Conservation (phyloP, 2,113 vertebrate genomes). For the Tylochromis polylepis region DNA sequence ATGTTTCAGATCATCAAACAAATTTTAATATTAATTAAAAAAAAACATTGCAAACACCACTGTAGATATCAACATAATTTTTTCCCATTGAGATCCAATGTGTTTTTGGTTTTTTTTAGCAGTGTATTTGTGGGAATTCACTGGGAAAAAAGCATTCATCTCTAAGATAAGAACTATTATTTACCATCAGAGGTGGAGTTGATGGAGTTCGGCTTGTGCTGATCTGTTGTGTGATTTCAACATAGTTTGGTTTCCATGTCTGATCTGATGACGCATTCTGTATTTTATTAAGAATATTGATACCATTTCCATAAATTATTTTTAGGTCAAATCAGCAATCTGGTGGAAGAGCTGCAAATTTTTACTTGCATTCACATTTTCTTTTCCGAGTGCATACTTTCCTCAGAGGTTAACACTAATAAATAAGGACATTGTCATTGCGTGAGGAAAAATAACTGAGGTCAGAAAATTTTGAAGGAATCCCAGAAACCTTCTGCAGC, state of each 20-base stretch:
- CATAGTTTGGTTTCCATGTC: neutral
- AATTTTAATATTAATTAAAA: no score
- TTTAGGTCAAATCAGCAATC: neutral
- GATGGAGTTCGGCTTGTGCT: neutral
- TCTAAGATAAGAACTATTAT: neutral
- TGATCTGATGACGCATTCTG: neutral
- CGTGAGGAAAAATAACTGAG: neutral
- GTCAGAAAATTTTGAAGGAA: rapidly evolving
- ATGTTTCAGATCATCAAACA: no score
- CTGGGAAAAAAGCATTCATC: neutral
- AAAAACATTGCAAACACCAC: no score
- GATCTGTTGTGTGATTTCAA: neutral
- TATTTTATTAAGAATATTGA: neutral
- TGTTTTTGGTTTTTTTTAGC: neutral
- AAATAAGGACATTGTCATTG: neutral
- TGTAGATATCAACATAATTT: no score
- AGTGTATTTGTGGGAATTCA: neutral
- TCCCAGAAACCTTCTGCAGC: neutral
- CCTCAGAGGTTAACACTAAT: neutral
- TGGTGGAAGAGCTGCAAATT: neutral
- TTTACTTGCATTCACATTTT: neutral
- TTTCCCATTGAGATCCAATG: no score
- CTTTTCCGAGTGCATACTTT: neutral
- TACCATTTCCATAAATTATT: neutral
- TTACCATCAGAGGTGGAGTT: neutral